Evolutionary conservation across 2,113 vertebrate genomes (phyloP), one percentile per base, ranked within the genome.

Genomic region (Penelope pileata): DNA sequence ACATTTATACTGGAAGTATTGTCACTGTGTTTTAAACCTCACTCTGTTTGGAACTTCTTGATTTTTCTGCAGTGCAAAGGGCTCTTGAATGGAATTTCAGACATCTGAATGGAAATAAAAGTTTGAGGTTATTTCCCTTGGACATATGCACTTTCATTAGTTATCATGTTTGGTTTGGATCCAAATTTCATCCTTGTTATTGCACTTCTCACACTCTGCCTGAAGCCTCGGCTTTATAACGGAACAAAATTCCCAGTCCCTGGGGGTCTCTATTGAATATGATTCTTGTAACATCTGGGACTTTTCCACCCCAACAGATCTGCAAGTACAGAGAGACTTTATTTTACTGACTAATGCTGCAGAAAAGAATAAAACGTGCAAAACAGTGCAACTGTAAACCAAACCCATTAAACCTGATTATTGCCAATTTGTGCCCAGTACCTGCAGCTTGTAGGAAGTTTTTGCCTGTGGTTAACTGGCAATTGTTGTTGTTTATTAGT

Each of bases 361-460:
- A 84, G 83, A 48, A 81, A 75, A 68, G 17, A 90, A 91, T 91
- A 84, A 91, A 90, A 53, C 22, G 6, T 50, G 58, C 66, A 90
- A 93, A 93, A 36, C 78, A 67, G 86, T 3, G 16, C 90, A 92
- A 56, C 91, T 90, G 88, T 88, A 95, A 96, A 91, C 60, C 66
- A 84, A 84, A 16, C 51, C 51, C 72, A 91, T 96, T 94, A 95
- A 94, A 83, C 22, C 69, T 73, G 80, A 82, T 92, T 92, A 86
- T 78, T 93, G 88, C 87, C 90, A 84, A 73, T 93, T 94, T 94
- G 93, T 82, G 93, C 88, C 85, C 59, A 15, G 43, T 88, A 81
- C 94, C 91, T 94, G 95, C 6, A 0, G 93, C 91, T 91, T 3
- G 11, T 15, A 6, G 15, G 4, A 90, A 64, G 94, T 75, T 53